Conservation (phyloP, 2,888 invertebrate genomes). For the Loripinus fragilis region DNA sequence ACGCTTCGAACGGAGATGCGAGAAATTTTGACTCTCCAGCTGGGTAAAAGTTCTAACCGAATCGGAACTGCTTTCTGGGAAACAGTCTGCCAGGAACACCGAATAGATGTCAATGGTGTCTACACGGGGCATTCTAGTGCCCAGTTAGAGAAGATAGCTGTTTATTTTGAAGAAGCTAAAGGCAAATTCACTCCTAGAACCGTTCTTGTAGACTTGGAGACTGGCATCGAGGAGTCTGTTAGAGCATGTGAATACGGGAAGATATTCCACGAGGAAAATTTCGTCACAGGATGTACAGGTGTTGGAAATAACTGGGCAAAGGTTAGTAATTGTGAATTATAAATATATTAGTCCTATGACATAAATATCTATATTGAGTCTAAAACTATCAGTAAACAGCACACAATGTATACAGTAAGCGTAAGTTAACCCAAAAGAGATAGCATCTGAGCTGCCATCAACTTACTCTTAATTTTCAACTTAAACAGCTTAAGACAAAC, state of each 20-base stretch:
- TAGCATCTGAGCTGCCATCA: too few species aligned
- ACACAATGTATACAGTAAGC: too few species aligned
- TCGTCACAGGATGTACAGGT: background rate
- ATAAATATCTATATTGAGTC: too few species aligned
- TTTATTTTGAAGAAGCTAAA: background rate
- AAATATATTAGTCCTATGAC: too few species aligned
- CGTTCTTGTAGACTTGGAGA: background rate
- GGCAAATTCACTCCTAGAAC: background rate
- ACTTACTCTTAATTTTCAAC: too few species aligned
- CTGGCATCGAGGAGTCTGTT: background rate
- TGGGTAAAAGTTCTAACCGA: background rate
- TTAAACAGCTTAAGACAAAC: too few species aligned
- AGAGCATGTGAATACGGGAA: background rate
- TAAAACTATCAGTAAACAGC: too few species aligned
- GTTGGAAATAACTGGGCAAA: constrained; percentile 1
- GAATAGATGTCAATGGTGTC: background rate
- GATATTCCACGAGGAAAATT: background rate
- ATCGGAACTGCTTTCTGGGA: background rate
- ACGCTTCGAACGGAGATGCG: background rate
- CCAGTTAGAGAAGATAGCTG: background rate
- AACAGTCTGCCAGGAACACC: background rate
- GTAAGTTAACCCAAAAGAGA: too few species aligned
- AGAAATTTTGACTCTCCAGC: background rate
- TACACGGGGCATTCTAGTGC: background rate
- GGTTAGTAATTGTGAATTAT: too few species aligned